Evolutionary conservation across 2,888 invertebrate species (phyloP), one percentile per base, ranked within the genome.

Genomic region (Corythucha ciliata): DNA sequence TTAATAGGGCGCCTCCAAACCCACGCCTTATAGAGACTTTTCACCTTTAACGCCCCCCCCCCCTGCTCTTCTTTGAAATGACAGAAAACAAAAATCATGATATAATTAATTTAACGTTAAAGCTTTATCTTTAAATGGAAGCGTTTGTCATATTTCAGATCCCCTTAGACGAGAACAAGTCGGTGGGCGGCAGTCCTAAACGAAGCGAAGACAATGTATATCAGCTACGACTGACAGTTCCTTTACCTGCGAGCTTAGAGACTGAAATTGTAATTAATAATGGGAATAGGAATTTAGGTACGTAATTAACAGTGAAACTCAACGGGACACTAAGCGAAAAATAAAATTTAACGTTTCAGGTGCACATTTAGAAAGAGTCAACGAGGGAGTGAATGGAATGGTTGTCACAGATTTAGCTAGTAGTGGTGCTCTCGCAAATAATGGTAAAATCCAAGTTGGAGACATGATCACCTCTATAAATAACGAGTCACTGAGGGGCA

Each of bases 391-490:
- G 40, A 77, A 77, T 64, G 79, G 79, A 14, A 65, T 67, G 54
- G 61, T 66, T 42, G 66, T 69, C 41, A 64, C 64, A 14, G 59
- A 59, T 36, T 66, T 78, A n/a, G 66, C 68, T 8, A 65, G 68
- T 32, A 69, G 68, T 50, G 74, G 77, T 48, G 74, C 76, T 12
- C 68, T 77, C n/a, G 69, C 69, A 48, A 66, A 69, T 56, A 77
- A 79, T 65, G 76, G 76, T 10, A 68, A 74, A 41, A 67, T 79
- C 44, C 68, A 69, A 54, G 50, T 46, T 3, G 78, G 78, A 2
- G 79, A 79, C 64, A 73, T 73, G 61, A 66, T 77, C 56, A 68
- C 74, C 16, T 68, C 71, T 36, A 68, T 79, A 51, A 78, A 79
- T 66, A 72, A 74, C 61, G 77, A 77, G 65, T 72, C 68, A 54